phyloP scores from a whole-genome alignment of 2,888 invertebrate species.

The Cepaea hortensis region DNA sequence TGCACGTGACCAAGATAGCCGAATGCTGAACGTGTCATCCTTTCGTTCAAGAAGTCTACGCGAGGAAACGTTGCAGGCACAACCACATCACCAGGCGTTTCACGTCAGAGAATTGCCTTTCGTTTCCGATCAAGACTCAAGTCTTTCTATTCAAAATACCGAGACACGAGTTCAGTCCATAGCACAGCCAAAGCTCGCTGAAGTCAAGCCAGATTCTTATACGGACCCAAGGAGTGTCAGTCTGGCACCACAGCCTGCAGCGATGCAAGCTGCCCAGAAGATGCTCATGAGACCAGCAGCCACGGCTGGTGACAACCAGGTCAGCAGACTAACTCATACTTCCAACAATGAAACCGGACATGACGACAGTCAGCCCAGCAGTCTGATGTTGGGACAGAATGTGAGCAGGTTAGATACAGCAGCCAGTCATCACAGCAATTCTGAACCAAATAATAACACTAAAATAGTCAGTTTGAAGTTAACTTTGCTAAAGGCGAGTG shows the following conservation, averaged over 20 bases:
- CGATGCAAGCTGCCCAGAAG: background rate
- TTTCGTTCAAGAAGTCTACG: slow-evolving; percentile 39
- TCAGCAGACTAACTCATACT: background rate
- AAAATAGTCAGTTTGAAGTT: background rate
- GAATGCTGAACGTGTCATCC: background rate
- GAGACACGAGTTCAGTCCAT: background rate
- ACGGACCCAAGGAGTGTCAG: background rate
- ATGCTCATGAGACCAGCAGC: background rate
- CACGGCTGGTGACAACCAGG: background rate
- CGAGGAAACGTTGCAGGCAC: background rate
- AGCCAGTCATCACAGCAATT: background rate
- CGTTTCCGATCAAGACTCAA: background rate
- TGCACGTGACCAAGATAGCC: background rate
- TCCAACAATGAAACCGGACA: no score
- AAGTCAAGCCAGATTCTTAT: slow-evolving; percentile 4
- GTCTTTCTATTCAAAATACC: background rate
- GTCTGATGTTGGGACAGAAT: background rate
- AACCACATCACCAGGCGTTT: background rate
- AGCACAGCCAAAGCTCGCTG: background rate
- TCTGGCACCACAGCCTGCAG: slow-evolving; percentile 19
- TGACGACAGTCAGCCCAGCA: background rate
- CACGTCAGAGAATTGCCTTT: background rate
- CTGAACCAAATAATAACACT: background rate
- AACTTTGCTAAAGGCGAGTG: background rate
- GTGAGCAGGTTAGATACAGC: background rate